A percentile compares a stretch with the other conserved stretches of the same genome.
Evolutionary conservation across 2,797 vertebrate genomes (phyloP).

Genomic region (Brachyrhaphis roseni): DNA sequence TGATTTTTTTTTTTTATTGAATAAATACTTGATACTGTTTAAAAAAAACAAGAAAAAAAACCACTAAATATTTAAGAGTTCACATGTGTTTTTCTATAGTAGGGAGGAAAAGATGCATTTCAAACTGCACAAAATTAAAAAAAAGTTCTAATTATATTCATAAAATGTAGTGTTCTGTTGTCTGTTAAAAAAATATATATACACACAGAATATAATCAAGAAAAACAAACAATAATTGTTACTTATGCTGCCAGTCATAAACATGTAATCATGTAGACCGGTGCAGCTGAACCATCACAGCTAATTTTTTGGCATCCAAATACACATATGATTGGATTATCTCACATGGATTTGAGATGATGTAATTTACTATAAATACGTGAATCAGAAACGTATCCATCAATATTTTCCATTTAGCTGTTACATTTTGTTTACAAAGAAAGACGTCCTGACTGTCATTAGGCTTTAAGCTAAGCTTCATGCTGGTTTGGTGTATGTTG

Average conservation of each 20-base stretch:
- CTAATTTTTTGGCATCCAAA: constrained; percentile 1
- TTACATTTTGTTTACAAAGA: neutral
- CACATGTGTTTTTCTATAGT: neutral
- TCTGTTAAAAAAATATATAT: neutral
- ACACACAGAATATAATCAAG: neutral
- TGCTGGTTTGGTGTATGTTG: constrained; percentile 1
- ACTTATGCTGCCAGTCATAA: neutral
- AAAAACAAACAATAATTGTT: neutral
- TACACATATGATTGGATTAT: neutral
- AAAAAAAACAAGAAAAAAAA: no score
- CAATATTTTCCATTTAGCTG: neutral
- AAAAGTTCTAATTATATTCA: neutral
- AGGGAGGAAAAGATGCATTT: neutral
- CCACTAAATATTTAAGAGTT: no score
- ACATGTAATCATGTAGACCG: constrained; percentile 1
- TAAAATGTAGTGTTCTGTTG: neutral
- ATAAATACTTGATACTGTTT: neutral
- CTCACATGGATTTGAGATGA: constrained; percentile 1
- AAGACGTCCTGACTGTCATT: neutral
- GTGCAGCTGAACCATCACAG: constrained; percentile 4
- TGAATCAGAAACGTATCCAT: neutral
- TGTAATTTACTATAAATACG: neutral
- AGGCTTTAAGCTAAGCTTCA: neutral
- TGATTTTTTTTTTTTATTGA: neutral
- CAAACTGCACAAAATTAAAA: neutral